phyloP scores from a whole-genome alignment of 2,113 vertebrate genomes.

The Salvelinus sp. region DNA sequence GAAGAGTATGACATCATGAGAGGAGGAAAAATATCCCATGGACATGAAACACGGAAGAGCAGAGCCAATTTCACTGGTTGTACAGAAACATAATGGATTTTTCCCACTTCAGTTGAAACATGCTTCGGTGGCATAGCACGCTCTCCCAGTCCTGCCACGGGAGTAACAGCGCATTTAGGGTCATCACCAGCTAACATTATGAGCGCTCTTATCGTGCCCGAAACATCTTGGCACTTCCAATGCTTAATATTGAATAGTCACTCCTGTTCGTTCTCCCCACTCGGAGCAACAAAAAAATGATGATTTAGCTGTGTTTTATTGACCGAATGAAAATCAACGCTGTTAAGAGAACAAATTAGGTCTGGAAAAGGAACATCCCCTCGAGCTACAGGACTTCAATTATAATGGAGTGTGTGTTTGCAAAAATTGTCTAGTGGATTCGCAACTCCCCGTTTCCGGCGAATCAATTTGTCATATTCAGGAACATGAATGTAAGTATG shows the following conservation, averaged over 20 bases:
- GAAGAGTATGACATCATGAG: constrained; percentile 46
- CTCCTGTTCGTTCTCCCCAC: constrained; percentile 5
- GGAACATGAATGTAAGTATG: constrained; percentile 47
- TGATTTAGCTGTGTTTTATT: constrained; percentile 58
- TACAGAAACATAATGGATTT: constrained; percentile 65
- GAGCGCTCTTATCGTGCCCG: constrained; percentile 59
- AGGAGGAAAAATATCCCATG: constrained; percentile 50
- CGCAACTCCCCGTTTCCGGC: constrained; percentile 45
- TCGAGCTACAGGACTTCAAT: constrained; percentile 64
- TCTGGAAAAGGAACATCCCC: constrained; percentile 51
- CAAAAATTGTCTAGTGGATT: constrained; percentile 65
- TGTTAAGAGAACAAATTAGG: constrained; percentile 74
- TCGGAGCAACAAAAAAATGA: not conserved
- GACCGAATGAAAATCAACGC: constrained; percentile 63
- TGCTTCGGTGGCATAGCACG: constrained; percentile 7
- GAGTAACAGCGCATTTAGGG: constrained; percentile 56
- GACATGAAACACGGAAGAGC: constrained; percentile 51
- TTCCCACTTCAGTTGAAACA: constrained; percentile 36
- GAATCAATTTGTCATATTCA: constrained; percentile 79
- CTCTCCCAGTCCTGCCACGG: not conserved
- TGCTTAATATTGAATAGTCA: constrained; percentile 74
- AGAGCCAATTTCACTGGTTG: constrained; percentile 58
- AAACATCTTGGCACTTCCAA: constrained; percentile 61
- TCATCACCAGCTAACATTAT: constrained; percentile 48
- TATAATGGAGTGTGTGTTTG: constrained; percentile 67